A percentile compares a stretch with the other conserved stretches of the same genome.
phyloP scores from a whole-genome alignment of 2,113 vertebrate species.

The Ophiodon elongatus region DNA sequence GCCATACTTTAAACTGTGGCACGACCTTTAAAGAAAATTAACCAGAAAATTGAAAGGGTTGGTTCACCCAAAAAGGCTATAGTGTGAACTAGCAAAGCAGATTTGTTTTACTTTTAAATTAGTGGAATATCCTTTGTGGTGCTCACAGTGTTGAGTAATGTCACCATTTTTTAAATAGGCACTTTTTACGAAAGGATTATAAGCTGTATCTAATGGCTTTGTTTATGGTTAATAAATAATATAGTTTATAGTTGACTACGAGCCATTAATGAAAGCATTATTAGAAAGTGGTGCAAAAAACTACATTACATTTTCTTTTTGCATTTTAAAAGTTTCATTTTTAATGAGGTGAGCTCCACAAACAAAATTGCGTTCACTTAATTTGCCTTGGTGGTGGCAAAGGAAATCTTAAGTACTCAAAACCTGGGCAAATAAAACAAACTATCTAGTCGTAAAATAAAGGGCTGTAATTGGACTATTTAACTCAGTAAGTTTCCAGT shows the following conservation, averaged over 20 bases:
- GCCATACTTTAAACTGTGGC: not conserved
- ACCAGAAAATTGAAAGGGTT: not conserved
- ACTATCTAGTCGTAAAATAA: not conserved
- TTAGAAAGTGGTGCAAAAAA: not conserved
- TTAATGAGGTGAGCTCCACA: not conserved
- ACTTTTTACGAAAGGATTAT: not conserved
- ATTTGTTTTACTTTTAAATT: not conserved
- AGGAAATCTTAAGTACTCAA: not conserved
- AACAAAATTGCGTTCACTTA: not conserved
- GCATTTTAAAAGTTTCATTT: not conserved
- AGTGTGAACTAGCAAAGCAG: not conserved
- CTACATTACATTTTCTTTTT: not conserved
- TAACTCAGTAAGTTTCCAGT: slow-evolving; percentile 4
- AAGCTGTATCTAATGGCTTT: not conserved
- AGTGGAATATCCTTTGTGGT: not conserved
- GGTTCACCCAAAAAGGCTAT: not conserved
- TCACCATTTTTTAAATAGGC: not conserved
- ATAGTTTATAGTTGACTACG: not conserved
- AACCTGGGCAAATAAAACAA: not conserved
- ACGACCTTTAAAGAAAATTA: not conserved
- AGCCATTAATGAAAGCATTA: not conserved
- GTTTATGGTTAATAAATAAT: not conserved
- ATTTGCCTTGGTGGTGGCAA: not conserved
- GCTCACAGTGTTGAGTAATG: not conserved
- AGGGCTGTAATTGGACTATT: not conserved